Conservation (phyloP, 1,140 invertebrate genomes). For the Oryzaephilus surinamensis region DNA sequence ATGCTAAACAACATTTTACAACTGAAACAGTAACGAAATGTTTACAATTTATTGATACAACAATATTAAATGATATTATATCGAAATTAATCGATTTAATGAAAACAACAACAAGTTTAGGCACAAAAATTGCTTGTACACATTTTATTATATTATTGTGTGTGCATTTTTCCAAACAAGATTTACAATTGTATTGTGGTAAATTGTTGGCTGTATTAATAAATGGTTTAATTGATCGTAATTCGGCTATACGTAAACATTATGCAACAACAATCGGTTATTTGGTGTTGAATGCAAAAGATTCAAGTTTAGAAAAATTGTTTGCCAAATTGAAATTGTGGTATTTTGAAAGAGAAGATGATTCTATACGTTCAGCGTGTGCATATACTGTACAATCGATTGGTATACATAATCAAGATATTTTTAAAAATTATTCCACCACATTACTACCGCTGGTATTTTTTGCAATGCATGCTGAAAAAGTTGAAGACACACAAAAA, state of each 20-base stretch:
- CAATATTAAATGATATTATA: constrained; percentile 64
- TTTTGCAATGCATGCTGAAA: constrained; percentile 78
- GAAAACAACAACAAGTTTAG: constrained; percentile 66
- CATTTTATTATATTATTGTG: constrained; percentile 81
- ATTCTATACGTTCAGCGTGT: constrained; percentile 59
- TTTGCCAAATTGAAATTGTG: constrained; percentile 68
- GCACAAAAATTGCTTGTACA: constrained; percentile 74
- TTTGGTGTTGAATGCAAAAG: constrained; percentile 76
- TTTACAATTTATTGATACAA: constrained; percentile 69
- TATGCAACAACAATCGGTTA: constrained; percentile 76
- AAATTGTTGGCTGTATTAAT: constrained; percentile 71
- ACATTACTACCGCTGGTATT: constrained; percentile 73
- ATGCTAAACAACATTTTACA: constrained; percentile 73
- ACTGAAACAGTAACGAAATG: constrained; percentile 81
- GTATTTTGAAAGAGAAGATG: constrained; percentile 63
- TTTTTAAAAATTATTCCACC: constrained; percentile 69
- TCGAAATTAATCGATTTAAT: constrained; percentile 74
- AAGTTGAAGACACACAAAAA: constrained; percentile 49
- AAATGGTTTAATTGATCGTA: constrained; percentile 73
- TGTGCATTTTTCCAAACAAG: too few species aligned
- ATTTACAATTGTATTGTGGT: constrained; percentile 53
- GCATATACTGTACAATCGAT: constrained; percentile 72
- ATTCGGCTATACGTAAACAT: constrained; percentile 68
- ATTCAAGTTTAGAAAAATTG: constrained; percentile 75
- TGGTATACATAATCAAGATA: constrained; percentile 70